A percentile compares a stretch with the other conserved stretches of the same genome.
These are phyloP conservation scores for Volucella zonaria DNA, from an alignment of 2,888 invertebrate genomes.

Conservation along the genomic window DNA sequence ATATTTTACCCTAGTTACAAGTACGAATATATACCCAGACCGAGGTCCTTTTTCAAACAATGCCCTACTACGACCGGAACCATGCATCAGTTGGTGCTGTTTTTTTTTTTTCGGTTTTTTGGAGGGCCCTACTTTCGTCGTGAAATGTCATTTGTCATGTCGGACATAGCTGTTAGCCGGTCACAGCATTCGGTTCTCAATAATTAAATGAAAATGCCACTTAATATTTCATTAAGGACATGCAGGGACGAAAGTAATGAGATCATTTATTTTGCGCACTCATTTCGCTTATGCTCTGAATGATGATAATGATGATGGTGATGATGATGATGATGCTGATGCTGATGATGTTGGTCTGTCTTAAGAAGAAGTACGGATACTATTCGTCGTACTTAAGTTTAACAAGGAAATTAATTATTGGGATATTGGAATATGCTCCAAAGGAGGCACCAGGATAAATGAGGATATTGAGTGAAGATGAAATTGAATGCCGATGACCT, in stretches of 20 bases:
- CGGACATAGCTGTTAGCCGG: constrained; percentile 8
- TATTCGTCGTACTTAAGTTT: constrained; percentile 28
- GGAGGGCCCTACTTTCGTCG: not conserved
- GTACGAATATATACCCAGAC: not conserved
- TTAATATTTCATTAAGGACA: constrained; percentile 73
- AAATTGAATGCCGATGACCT: constrained; percentile 42
- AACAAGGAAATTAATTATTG: constrained; percentile 69
- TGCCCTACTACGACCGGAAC: constrained; percentile 34
- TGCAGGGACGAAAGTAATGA: constrained; percentile 65
- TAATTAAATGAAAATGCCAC: constrained; percentile 72
- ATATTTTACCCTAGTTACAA: constrained; percentile 20
- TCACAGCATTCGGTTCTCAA: constrained; percentile 57
- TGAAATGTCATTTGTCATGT: constrained; percentile 59
- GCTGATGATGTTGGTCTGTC: constrained; percentile 27
- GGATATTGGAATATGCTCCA: constrained; percentile 24
- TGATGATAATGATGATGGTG: constrained; percentile 31
- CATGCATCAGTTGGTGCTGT: not conserved
- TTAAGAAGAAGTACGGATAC: constrained; percentile 3
- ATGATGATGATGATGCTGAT: constrained; percentile 31
- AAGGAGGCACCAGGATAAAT: constrained; percentile 34
- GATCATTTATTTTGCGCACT: constrained; percentile 68
- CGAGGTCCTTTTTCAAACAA: constrained; percentile 20
- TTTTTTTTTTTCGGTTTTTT: not conserved
- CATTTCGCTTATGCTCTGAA: constrained; percentile 42
- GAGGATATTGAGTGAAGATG: constrained; percentile 56